Evolutionary conservation across 2,797 vertebrate genomes (phyloP).

Genomic region (Eulemur mongoz): DNA sequence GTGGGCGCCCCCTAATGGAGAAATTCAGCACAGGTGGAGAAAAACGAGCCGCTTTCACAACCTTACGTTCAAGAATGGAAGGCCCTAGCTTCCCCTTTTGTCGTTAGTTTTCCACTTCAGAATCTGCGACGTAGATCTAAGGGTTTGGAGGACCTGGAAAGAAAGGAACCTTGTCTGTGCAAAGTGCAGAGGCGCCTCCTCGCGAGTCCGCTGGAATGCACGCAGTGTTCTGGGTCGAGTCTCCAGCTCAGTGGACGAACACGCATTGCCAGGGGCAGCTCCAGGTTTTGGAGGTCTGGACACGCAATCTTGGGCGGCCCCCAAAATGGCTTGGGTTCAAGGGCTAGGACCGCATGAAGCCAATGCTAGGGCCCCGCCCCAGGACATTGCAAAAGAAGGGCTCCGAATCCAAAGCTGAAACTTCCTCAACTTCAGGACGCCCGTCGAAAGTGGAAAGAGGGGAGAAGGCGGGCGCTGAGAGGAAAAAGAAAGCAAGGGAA

Average conservation of each 20-base stretch:
- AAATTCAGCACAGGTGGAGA: not conserved
- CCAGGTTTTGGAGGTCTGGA: not conserved
- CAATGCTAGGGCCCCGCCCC: not conserved
- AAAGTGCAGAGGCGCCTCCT: not conserved
- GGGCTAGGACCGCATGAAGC: not conserved
- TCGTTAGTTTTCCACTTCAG: not conserved
- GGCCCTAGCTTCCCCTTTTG: not conserved
- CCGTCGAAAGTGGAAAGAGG: not conserved
- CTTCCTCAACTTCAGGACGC: not conserved
- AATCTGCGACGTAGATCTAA: not conserved
- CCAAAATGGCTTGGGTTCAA: not conserved
- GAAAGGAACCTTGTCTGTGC: not conserved
- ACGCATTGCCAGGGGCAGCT: not conserved
- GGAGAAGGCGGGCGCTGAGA: not conserved
- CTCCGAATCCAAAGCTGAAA: not conserved
- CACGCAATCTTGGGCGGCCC: not conserved
- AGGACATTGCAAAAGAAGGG: not conserved
- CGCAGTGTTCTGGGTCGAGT: not conserved
- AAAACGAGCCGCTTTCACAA: not conserved
- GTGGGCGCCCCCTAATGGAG: conserved; percentile 79
- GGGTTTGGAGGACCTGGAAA: not conserved
- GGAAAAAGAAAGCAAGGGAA: not conserved
- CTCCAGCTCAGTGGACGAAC: not conserved
- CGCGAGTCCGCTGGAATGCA: not conserved
- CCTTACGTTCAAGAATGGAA: not conserved